phyloP scores from a whole-genome alignment of 2,113 vertebrate species.

The Datnioides undecimradiatus region DNA sequence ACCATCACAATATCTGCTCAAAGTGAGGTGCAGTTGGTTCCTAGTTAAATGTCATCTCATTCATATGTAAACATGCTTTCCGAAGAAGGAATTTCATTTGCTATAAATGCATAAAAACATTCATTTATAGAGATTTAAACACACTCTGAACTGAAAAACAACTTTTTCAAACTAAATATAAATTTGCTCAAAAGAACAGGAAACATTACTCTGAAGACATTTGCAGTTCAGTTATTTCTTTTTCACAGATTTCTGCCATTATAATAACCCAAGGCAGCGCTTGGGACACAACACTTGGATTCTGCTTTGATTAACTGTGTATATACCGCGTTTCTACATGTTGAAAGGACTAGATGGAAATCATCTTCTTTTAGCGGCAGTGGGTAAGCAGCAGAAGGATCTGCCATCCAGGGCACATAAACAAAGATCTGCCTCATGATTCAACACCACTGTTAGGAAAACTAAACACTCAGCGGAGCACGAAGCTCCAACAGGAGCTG shows the following conservation, averaged over 20 bases:
- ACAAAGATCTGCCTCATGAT: neutral
- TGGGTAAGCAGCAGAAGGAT: neutral
- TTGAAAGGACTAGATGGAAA: neutral
- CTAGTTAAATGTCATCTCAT: neutral
- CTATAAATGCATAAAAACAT: slow-evolving; percentile 13
- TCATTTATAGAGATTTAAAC: slow-evolving; percentile 11
- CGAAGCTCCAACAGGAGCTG: neutral
- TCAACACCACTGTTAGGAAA: neutral
- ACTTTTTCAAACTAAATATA: neutral
- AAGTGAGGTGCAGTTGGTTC: neutral
- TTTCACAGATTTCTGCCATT: neutral
- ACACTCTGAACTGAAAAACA: neutral
- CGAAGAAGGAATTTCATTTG: neutral
- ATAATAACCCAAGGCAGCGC: neutral
- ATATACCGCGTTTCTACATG: neutral
- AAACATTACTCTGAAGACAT: neutral
- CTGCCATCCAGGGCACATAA: neutral
- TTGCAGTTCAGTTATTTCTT: neutral
- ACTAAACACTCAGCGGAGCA: neutral
- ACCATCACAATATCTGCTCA: neutral
- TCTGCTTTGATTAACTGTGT: neutral
- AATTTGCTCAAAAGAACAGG: neutral
- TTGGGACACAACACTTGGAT: neutral
- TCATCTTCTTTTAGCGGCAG: neutral
- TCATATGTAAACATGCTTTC: neutral